Conservation (phyloP, 2,113 vertebrate species). For the Natator depressus region DNA sequence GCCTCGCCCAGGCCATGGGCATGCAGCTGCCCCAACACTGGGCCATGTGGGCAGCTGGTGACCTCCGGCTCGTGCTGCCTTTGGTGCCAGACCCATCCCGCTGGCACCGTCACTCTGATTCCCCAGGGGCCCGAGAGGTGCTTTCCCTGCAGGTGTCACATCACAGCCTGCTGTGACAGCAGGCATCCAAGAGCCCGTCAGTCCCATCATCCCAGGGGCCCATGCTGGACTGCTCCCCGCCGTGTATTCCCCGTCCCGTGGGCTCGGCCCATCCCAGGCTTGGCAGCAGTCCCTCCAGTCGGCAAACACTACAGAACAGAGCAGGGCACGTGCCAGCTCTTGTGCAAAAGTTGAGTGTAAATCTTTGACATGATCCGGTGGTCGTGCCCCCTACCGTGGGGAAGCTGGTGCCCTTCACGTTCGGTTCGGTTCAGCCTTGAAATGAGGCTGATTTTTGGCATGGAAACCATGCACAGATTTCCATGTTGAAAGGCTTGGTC, state of each 20-base stretch:
- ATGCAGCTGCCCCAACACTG: accelerated
- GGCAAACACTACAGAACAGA: not conserved
- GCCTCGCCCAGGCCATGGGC: not conserved
- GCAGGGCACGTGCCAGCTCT: not conserved
- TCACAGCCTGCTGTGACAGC: not conserved
- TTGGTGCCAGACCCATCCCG: too few species aligned
- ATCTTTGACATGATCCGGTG: not conserved
- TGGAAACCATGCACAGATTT: accelerated
- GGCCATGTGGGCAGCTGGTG: not conserved
- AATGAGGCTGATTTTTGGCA: not conserved
- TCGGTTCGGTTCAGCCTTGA: not conserved
- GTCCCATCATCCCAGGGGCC: not conserved
- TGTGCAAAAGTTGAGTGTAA: not conserved
- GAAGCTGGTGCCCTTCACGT: not conserved
- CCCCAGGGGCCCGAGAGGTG: not conserved
- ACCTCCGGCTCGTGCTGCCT: too few species aligned
- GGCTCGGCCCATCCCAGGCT: not conserved
- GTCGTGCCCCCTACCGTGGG: not conserved
- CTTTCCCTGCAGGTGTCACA: not conserved
- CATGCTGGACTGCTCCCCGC: not conserved
- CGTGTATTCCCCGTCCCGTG: not conserved
- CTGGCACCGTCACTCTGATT: not conserved
- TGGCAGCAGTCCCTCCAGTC: too few species aligned
- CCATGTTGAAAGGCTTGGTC: accelerated
- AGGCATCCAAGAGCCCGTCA: not conserved